Percentiles rank a stretch among this genome's conserved stretches.
These are phyloP conservation scores for Phyllostomus hastatus DNA, from an alignment of 2,113 vertebrate genomes.

Conservation along the genomic window DNA sequence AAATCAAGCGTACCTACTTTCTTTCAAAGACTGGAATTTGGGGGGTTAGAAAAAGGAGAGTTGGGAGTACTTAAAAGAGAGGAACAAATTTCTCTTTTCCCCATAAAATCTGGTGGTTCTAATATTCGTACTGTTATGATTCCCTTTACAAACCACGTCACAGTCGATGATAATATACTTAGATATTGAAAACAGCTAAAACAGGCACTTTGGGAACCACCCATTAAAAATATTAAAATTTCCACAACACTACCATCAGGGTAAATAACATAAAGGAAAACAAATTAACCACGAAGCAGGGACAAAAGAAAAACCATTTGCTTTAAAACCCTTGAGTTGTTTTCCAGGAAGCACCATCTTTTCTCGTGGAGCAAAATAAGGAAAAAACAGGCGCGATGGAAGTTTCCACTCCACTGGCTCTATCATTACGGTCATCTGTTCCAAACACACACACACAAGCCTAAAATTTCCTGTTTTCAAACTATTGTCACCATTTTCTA, in stretches of 20 bases:
- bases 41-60: slow-evolving; percentile 19
- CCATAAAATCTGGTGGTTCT: neutral
- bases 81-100: neutral
- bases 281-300: slow-evolving; percentile 59
- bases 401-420: slow-evolving; percentile 95
- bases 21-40: slow-evolving; percentile 27
- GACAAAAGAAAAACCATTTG: slow-evolving; percentile 70
- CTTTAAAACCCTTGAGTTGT: slow-evolving; percentile 81
- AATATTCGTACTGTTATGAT: neutral
- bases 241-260: slow-evolving; percentile 28
- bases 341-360: slow-evolving; percentile 91
- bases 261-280: slow-evolving; percentile 68
- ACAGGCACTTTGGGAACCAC: neutral
- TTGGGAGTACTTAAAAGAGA: slow-evolving; percentile 13
- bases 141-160: neutral
- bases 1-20: slow-evolving; percentile 15
- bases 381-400: slow-evolving; percentile 92
- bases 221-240: slow-evolving; percentile 40
- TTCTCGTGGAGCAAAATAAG: slow-evolving; percentile 85
- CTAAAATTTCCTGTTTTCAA: slow-evolving; percentile 99
- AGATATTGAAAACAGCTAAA: neutral
- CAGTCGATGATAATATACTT: neutral
- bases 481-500: slow-evolving; percentile 92
- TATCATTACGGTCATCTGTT: slow-evolving; percentile 98
- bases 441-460: slow-evolving; percentile 92